Base-by-base conservation (phyloP, 2,113 vertebrate genomes). In the Bombycilla garrulus region DNA sequence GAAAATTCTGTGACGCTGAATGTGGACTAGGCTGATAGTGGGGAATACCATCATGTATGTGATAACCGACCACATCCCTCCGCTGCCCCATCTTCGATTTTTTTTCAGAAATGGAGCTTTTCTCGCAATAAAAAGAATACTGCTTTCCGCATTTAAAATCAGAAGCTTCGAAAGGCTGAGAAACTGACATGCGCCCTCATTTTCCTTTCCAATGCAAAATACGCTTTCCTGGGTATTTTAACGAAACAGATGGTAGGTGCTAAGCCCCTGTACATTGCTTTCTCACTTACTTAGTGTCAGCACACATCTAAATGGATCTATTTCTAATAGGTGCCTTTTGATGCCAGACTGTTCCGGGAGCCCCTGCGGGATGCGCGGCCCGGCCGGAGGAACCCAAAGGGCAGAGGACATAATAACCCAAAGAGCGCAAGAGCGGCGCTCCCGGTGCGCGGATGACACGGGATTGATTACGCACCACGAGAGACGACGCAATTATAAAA, bases 1-100 rank as follows among this genome's bases (percentile, higher is more conserved):
- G 40, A 81, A 60, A 65, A 87, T 61, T 48, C 78, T 47, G 33
- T 19, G 69, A 51, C 0, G 3, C 0, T 31, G 58, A 50, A 53
- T 1, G 0, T 4, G 25, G 24, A n/a, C 23, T 9, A 44, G 24
- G 31, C 8, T 67, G 58, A 44, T 51, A 19, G 2, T 5, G 19
- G 62, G 61, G 38, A 81, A 54, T 2, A 57, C 20, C 74, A 64
- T 18, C 23, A 20, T 9, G 26, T 21, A 44, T 12, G 42, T 16
- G 42, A 42, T 42, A 42, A 16, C 42, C 0, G 3, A 45, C 1
- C 1, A 0, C 61, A 66, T 20, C 76, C 25, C 50, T 69, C n/a
- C 31, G 66, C 70, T 76, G 6, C 47, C 50, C 9, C 12, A 12
- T 35, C 29, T 62, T 62, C 18, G 33, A 62, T 22, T 65, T 38